phyloP scores from a whole-genome alignment of 2,888 invertebrate species.

The Epicampocera succincta region DNA sequence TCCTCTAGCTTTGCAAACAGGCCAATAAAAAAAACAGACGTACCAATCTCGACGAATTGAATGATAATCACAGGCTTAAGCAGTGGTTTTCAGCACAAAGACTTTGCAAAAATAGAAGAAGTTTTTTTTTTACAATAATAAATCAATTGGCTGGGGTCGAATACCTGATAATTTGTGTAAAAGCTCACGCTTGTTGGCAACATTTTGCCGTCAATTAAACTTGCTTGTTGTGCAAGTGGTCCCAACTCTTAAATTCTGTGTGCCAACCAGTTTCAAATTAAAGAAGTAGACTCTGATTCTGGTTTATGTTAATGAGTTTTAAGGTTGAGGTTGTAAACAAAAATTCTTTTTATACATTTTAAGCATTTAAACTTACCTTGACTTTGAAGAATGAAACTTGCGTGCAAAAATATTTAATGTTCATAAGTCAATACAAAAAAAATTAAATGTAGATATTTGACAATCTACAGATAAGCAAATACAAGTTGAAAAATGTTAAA shows the following conservation, averaged over 20 bases:
- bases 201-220: not conserved
- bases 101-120: too few species aligned
- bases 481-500: too few species aligned
- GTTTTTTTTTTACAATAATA: too few species aligned
- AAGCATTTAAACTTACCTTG: conserved; percentile 37
- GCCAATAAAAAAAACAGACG: not conserved
- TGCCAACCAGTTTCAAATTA: conserved; percentile 33
- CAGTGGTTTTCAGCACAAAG: too few species aligned
- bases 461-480: not conserved
- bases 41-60: not conserved
- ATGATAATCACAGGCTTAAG: too few species aligned
- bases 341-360: not conserved
- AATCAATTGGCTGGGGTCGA: conserved; percentile 46
- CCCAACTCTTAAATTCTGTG: not conserved
- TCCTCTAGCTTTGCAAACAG: conserved; percentile 19
- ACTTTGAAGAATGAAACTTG: conserved; percentile 32
- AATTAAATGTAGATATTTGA: conserved; percentile 6
- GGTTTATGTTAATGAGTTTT: conserved; percentile 33
- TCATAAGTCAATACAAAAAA: conserved; percentile 12
- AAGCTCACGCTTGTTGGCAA: conserved; percentile 10
- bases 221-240: not conserved
- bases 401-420: conserved; percentile 32
- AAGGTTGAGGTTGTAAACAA: conserved; percentile 32
- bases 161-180: conserved; percentile 33
- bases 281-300: not conserved